Evolutionary conservation across 2,888 invertebrate genomes (phyloP), one percentile per base, ranked within the genome.

Genomic region (Acanthosepion pharaonis): DNA sequence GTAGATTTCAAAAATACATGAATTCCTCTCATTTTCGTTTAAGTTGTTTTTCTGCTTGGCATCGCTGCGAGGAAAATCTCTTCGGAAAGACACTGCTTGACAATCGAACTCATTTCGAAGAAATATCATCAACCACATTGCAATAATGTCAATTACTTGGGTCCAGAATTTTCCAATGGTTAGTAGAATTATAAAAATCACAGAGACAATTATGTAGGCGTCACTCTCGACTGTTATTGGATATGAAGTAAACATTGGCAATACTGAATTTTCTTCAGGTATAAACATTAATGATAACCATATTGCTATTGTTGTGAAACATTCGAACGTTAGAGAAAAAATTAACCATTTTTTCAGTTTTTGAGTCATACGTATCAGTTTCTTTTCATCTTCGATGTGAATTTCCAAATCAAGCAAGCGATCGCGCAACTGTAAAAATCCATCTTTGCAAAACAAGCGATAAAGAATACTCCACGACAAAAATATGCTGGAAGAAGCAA

Each of bases 331-430:
- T 15, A 78, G 3, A 0, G n/a, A 11, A 15, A 33, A 9, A 15
- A 15, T 9, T 9, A 78, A 4, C 0, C 3, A 2, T 0, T 11
- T 78, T 33, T 33, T n/a, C 0, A 15, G 9, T n/a, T 15, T 8
- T 33, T 78, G 9, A 78, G 20, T n/a, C n/a, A 78, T 78, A 2
- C 15, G 9, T 15, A 33, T 78, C 15, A 78, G 5, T 9, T 15
- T 78, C 5, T 78, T 33, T n/a, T 78, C 11, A 78, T 78, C 78
- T 23, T 64, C 6, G 4, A 15, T n/a, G 18, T n/a, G 5, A 78
- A 78, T 9, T 78, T 78, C 78, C 1, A 78, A 9, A 6, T 78
- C 15, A n/a, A 78, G 78, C 15, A 78, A 33, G 9, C n/a, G 78
- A 2, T 78, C n/a, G 15, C 78, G n/a, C 11, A 78, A 33, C 18